phyloP scores from a whole-genome alignment of 2,113 vertebrate species.

The Calidris pygmaea region DNA sequence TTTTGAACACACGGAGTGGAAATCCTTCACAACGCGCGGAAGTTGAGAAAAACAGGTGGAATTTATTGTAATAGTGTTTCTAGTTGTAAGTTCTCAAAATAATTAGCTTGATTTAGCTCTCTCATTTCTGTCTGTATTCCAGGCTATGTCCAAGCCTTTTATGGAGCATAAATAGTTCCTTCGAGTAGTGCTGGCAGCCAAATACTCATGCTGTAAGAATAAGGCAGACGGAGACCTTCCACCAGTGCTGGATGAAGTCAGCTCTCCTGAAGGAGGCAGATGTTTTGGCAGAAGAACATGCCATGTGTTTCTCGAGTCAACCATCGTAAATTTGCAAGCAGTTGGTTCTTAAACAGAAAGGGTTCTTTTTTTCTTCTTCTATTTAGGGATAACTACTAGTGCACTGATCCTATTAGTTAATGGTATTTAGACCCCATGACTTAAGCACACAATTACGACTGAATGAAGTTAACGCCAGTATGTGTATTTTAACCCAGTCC shows the following conservation, averaged over 20 bases:
- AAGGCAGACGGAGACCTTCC: slow-evolving; percentile 14
- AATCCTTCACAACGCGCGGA: neutral
- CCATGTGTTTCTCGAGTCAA: slow-evolving; percentile 8
- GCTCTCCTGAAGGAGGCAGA: slow-evolving; percentile 41
- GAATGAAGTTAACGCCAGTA: neutral
- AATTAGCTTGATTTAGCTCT: slow-evolving; percentile 49
- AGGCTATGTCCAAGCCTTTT: neutral
- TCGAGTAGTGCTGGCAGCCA: neutral
- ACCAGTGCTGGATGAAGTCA: neutral
- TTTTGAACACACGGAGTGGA: neutral
- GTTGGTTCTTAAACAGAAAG: slow-evolving; percentile 12
- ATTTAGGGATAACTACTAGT: slow-evolving; percentile 8
- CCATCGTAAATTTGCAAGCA: neutral
- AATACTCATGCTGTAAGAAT: neutral
- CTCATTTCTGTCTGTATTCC: slow-evolving; percentile 16
- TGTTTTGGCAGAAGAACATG: slow-evolving; percentile 2
- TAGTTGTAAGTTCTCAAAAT: slow-evolving; percentile 40
- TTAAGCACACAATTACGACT: neutral
- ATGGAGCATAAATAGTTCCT: slow-evolving; percentile 26
- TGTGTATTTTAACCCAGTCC: neutral
- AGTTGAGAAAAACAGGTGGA: slow-evolving; percentile 5
- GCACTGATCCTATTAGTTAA: slow-evolving; percentile 40
- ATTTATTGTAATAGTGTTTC: slow-evolving; percentile 36
- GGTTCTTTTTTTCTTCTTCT: neutral
- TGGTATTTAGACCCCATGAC: neutral